phyloP scores from a whole-genome alignment of 2,113 vertebrate species.

The Neopipo cinnamomea region DNA sequence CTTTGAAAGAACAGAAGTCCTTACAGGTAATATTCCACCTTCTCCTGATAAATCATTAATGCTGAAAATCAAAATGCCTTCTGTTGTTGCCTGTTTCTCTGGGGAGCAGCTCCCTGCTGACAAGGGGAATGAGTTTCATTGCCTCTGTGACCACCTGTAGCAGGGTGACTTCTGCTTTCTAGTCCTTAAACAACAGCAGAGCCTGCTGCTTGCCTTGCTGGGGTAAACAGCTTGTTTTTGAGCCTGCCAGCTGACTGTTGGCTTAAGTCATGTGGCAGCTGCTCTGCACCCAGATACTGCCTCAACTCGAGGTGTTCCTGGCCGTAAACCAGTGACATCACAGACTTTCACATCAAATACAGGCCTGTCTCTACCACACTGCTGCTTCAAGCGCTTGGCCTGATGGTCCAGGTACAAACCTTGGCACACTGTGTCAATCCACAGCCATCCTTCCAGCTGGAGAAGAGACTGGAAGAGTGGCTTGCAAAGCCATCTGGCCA shows the following conservation, averaged over 20 bases:
- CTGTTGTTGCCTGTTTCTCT: background rate
- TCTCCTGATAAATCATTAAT: background rate
- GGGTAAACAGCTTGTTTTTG: background rate
- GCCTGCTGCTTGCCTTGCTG: background rate
- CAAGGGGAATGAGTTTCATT: background rate
- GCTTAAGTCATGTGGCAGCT: background rate
- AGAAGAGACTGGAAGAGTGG: background rate
- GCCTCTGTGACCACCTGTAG: background rate
- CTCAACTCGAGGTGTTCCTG: background rate
- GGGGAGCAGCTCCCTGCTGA: background rate
- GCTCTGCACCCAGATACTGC: background rate
- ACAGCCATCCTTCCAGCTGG: background rate
- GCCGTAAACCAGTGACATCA: background rate
- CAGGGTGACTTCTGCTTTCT: background rate
- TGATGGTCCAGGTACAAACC: background rate
- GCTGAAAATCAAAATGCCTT: background rate
- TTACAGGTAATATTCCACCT: slow-evolving; percentile 81
- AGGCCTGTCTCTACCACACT: background rate
- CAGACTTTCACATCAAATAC: background rate
- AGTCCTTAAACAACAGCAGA: background rate
- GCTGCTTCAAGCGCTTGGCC: background rate
- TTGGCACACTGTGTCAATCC: background rate
- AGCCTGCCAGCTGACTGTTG: background rate
- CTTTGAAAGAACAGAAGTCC: slow-evolving; percentile 87
- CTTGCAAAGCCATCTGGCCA: background rate